phyloP scores from a whole-genome alignment of 2,888 invertebrate genomes.

The Agrotis exclamationis region DNA sequence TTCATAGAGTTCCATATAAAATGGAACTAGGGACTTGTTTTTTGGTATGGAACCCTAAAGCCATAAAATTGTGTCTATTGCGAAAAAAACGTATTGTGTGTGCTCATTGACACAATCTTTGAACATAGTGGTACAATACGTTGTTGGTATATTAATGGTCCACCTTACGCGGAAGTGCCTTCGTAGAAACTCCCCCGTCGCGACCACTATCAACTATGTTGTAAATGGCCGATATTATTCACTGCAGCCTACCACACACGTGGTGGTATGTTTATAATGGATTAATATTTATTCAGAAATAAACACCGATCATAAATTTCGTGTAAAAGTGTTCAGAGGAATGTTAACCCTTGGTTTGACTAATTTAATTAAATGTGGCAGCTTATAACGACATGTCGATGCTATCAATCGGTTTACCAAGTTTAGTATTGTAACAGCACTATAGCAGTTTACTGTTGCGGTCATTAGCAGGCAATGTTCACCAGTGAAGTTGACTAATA shows the following conservation, averaged over 20 bases:
- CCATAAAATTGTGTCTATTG: constrained; percentile 23
- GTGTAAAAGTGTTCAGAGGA: constrained; percentile 11
- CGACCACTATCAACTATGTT: constrained; percentile 75
- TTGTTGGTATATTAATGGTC: constrained; percentile 85
- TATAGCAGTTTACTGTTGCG: not conserved
- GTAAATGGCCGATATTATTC: constrained; percentile 76
- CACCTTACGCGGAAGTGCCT: constrained; percentile 73
- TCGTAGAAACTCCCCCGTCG: constrained; percentile 83
- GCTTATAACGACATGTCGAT: constrained; percentile 7
- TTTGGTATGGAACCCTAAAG: constrained; percentile 30
- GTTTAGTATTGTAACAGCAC: constrained; percentile 6
- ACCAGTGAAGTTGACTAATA: constrained; percentile 5
- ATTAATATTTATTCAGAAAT: constrained; percentile 39
- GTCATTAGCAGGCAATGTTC: not conserved
- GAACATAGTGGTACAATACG: constrained; percentile 75
- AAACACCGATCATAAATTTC: constrained; percentile 23
- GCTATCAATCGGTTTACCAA: not conserved
- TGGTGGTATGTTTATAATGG: constrained; percentile 49
- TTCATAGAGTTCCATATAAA: not conserved
- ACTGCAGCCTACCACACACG: constrained; percentile 78
- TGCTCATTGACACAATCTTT: constrained; percentile 78
- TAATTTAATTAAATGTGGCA: constrained; percentile 25
- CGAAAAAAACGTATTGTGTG: constrained; percentile 70
- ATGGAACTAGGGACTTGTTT: not conserved
- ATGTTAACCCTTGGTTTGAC: constrained; percentile 21